Base-by-base conservation (phyloP, 2,797 vertebrate species). In the Limosa lapponica region DNA sequence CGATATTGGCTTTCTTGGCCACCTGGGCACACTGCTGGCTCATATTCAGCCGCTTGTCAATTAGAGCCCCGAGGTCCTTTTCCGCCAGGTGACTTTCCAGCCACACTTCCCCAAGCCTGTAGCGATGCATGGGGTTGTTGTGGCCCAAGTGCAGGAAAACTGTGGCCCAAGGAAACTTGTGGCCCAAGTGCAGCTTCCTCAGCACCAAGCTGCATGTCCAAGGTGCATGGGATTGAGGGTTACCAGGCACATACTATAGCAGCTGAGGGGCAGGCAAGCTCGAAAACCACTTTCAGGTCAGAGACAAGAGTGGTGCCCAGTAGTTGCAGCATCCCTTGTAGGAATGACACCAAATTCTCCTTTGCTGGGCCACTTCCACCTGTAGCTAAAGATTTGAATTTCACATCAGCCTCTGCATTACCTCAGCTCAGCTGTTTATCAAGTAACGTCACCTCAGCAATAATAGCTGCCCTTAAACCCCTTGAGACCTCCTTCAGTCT, bases 201-300 rank as follows among this genome's bases (percentile, higher is more conserved):
- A 34, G 24, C 0, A 0, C 22, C 30, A 46, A 59, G 52, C 1
- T 43, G 16, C 44, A 10, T 37, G n/a, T 79, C 25, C 61, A 62
- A 32, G 28, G 54, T 0, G 0, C 17, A 27, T 32, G 43, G 16
- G 34, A n/a, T 13, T 73, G 55, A 55, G 14, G 11, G 4, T 23
- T 52, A n/a, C 16, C n/a, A 66, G 27, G 24, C 9, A 36, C 27
- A 37, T 27, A 81, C 17, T 12, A 4, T n/a, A 54, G 24, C 28
- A 67, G 32, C 48, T 46, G 54, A 62, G 49, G 37, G 18, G n/a
- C 25, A 30, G 11, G 5, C 10, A 80, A 16, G 27, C 27, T 75
- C 39, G 39, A 54, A 48, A 79, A 34, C 32, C 59, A 54, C 46
- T 61, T 66, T 18, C 17, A 34, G 24, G 13, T 44, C 52, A 44